Evolutionary conservation across 2,888 invertebrate genomes (phyloP).

Genomic region (Polia nebulosa): DNA sequence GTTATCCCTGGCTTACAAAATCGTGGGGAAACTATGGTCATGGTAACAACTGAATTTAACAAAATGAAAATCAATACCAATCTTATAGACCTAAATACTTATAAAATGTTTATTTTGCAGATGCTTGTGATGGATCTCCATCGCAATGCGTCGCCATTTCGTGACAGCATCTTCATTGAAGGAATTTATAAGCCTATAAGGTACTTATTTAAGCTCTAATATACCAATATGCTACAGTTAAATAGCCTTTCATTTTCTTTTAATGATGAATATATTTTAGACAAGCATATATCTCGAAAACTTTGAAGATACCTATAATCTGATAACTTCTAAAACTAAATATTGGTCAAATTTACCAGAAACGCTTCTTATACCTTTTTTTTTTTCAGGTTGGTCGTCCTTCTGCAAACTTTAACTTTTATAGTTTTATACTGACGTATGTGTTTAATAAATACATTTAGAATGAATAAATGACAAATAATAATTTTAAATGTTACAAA

Average conservation of each 20-base stretch:
- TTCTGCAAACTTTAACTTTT: too few relatives aligned
- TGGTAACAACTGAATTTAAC: conserved; percentile 41
- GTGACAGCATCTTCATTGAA: background rate
- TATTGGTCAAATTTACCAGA: background rate
- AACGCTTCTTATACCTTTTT: background rate
- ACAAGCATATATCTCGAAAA: conserved; percentile 85
- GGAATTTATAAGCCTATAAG: background rate
- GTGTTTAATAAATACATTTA: too few relatives aligned
- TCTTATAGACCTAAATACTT: background rate
- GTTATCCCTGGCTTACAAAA: conserved; percentile 82
- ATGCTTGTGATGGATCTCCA: background rate
- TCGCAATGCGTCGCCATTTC: background rate
- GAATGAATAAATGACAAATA: conserved; percentile 15
- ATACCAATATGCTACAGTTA: background rate
- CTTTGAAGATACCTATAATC: conserved; percentile 76
- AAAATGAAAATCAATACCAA: background rate
- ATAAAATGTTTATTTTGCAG: conserved; percentile 2
- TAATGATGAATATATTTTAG: conserved; percentile 73
- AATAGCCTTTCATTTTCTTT: background rate
- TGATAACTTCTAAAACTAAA: conserved; percentile 57
- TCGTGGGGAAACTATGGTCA: conserved; percentile 77
- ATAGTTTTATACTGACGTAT: too few relatives aligned
- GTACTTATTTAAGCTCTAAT: background rate
- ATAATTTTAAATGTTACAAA: background rate
- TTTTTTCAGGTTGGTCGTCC: too few relatives aligned